Evolutionary conservation across 2,113 vertebrate genomes (phyloP).

Genomic region (Mormoops blainvillei): DNA sequence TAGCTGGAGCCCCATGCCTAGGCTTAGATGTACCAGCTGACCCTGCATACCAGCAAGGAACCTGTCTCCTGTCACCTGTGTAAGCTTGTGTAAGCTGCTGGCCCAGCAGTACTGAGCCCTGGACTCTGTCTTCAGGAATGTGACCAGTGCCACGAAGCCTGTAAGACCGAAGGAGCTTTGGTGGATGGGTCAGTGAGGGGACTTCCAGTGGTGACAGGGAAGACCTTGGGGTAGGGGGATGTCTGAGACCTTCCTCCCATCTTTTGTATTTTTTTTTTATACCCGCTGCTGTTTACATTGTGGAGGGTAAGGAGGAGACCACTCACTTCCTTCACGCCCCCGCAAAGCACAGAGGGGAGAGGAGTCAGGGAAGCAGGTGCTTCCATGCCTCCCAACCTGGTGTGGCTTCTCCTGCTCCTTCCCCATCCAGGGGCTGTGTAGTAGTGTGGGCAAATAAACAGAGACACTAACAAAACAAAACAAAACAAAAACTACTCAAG

Average conservation of each 20-base stretch:
- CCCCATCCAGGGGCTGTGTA: conserved; percentile 52
- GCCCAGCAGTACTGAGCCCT: conserved; percentile 85
- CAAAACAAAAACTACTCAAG: background rate
- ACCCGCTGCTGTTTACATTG: conserved; percentile 77
- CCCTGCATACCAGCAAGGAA: conserved; percentile 93
- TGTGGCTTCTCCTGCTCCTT: background rate
- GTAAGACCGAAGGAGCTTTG: conserved; percentile 52
- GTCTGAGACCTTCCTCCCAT: conserved; percentile 58
- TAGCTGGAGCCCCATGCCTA: conserved; percentile 91
- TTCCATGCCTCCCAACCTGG: conserved; percentile 38
- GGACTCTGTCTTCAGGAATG: background rate
- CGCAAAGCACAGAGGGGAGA: conserved; percentile 63
- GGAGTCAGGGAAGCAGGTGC: background rate
- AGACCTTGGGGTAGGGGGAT: conserved; percentile 22
- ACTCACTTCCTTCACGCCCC: background rate
- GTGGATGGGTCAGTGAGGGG: conserved; percentile 71
- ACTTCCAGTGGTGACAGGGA: conserved; percentile 82
- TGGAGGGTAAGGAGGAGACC: conserved; percentile 41
- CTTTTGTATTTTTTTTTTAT: conserved; percentile 75
- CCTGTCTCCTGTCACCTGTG: conserved; percentile 89
- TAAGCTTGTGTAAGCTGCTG: conserved; percentile 92
- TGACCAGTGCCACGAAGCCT: conserved; percentile 4
- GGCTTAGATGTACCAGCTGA: conserved; percentile 93
- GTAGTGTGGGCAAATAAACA: conserved; percentile 73
- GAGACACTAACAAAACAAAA: background rate